Conservation (phyloP, 2,888 invertebrate genomes). For the Drosophila tanythrix region DNA sequence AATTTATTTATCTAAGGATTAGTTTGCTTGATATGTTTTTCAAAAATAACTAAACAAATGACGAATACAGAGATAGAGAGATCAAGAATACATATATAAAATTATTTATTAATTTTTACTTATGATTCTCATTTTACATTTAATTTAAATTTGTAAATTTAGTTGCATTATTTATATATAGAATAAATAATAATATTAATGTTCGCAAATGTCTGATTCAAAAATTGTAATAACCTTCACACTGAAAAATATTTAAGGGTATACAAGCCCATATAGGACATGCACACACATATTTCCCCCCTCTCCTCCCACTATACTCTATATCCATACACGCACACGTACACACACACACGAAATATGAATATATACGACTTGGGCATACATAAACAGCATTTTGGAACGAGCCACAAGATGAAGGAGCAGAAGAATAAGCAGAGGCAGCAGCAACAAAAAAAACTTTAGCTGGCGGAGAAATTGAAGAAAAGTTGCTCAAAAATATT, state of each 20-base stretch:
- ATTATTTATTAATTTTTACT: neutral
- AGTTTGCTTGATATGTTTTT: neutral
- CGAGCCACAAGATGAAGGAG: slow-evolving; percentile 3
- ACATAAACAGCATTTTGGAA: slow-evolving; percentile 37
- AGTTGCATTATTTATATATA: neutral
- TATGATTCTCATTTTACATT: neutral
- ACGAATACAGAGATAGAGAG: neutral
- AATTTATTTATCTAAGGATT: neutral
- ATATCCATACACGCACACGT: neutral
- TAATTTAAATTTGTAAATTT: neutral
- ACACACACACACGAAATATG: slow-evolving; percentile 5
- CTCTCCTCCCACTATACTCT: slow-evolving; percentile 3
- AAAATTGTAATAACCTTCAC: neutral
- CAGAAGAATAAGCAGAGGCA: neutral
- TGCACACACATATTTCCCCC: slow-evolving; percentile 10
- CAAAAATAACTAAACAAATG: neutral
- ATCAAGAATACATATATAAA: neutral
- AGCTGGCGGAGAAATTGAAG: slow-evolving; percentile 63
- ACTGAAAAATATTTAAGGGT: slow-evolving; percentile 3
- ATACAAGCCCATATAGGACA: slow-evolving; percentile 12
- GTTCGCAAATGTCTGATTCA: neutral
- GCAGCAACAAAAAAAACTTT: slow-evolving; percentile 51
- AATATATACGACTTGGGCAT: slow-evolving; percentile 28
- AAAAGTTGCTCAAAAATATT: slow-evolving; percentile 71
- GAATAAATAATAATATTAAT: neutral